Evolutionary conservation across 2,888 invertebrate species (phyloP).

Genomic region (Diogma glabrata): DNA sequence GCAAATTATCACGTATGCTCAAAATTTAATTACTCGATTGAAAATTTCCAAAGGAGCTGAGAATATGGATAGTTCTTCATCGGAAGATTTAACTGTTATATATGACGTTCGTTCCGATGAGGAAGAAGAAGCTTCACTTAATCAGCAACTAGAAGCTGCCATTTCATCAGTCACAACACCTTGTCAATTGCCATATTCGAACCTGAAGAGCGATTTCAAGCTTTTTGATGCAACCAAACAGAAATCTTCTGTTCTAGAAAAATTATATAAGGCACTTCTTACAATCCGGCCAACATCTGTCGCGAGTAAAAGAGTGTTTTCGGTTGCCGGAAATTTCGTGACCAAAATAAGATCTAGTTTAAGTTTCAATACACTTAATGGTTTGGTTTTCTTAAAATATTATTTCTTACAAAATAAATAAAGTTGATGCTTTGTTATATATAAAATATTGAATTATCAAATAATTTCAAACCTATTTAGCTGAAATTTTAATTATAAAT

Average conservation of each 20-base stretch:
- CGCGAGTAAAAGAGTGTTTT: background rate
- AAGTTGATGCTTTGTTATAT: too few species aligned
- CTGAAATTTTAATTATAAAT: too few species aligned
- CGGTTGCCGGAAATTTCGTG: background rate
- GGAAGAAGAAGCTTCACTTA: background rate
- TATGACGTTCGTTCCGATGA: background rate
- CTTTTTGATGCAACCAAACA: too few species aligned
- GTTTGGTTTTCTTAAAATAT: background rate
- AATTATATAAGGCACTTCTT: background rate
- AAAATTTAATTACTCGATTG: background rate
- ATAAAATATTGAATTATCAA: too few species aligned
- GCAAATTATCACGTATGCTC: background rate
- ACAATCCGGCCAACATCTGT: background rate
- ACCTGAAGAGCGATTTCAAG: too few species aligned
- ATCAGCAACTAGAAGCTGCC: background rate
- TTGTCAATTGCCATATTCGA: too few species aligned
- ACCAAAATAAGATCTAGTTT: background rate
- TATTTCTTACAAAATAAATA: too few species aligned
- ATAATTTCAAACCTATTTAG: too few species aligned
- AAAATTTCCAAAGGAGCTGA: background rate
- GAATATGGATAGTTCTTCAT: too few species aligned
- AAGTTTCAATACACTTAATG: background rate
- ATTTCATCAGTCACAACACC: background rate
- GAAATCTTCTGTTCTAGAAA: too few species aligned
- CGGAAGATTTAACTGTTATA: too few species aligned